Percentiles rank a stretch among this genome's conserved stretches.
phyloP scores from a whole-genome alignment of 2,113 vertebrate species.

The Macheiramphus alcinus region DNA sequence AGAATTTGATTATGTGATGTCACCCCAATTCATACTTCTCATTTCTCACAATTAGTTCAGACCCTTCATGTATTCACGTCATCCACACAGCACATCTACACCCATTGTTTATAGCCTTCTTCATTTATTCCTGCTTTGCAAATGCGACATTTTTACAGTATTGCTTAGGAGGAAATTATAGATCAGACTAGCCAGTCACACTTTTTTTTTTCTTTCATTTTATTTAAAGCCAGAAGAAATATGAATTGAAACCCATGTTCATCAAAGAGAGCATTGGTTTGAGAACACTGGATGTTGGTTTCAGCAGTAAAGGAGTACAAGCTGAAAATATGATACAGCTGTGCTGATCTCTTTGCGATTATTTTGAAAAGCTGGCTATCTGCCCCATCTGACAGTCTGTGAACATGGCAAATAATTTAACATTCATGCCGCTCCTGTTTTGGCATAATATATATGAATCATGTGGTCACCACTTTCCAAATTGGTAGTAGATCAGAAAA shows the following conservation, averaged over 20 bases:
- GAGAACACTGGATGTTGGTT: constrained; percentile 17
- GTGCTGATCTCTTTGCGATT: constrained; percentile 57
- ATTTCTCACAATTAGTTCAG: constrained; percentile 1
- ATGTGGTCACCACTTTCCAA: constrained; percentile 47
- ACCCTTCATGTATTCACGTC: background rate
- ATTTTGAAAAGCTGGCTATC: constrained; percentile 70
- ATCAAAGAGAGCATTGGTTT: constrained; percentile 27
- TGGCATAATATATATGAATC: constrained; percentile 58
- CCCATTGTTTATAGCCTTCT: background rate
- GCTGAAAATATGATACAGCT: constrained; percentile 69
- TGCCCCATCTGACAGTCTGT: constrained; percentile 71
- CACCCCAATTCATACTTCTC: background rate
- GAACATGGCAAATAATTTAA: constrained; percentile 72
- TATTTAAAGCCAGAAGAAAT: constrained; percentile 26
- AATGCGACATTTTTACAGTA: constrained; percentile 4
- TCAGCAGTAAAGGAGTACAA: constrained; percentile 39
- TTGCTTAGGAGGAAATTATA: constrained; percentile 18
- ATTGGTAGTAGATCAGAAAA: constrained; percentile 29
- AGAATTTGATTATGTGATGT: background rate
- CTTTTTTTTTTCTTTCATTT: background rate
- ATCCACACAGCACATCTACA: background rate
- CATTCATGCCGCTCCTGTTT: constrained; percentile 67
- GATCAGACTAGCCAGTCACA: background rate
- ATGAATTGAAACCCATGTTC: background rate
- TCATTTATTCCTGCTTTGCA: constrained; percentile 15